Evolutionary conservation across 2,797 vertebrate species (phyloP), one percentile per base, ranked within the genome.

Genomic region (Spizella passerina): DNA sequence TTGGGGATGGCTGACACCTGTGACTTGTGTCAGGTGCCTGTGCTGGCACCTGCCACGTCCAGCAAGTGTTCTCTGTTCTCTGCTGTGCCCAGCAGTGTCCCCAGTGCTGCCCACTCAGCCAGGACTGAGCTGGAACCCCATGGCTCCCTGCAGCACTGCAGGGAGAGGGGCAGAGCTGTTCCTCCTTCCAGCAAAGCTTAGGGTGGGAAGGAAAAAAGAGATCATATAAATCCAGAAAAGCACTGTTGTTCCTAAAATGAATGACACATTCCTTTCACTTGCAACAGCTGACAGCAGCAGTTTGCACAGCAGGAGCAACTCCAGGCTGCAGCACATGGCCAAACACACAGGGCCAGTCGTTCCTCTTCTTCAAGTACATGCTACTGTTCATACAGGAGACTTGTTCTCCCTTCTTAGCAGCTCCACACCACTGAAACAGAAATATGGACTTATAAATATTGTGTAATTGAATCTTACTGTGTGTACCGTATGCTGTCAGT

Each of bases 391-490:
- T 2, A 32, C 19, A 85, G 61, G 41, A 73, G 32, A 26, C 36
- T 88, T 55, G 12, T 34, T 60, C 75, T 59, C 34, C 43, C 47
- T 63, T 64, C 70, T 88, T 72, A 30, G 64, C 60, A 87, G 63
- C 36, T 49, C 29, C 26, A 55, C 13, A 39, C 13, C n/a, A 24
- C 36, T 32, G 56, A 88, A 78, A 88, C 8, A 72, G 29, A 81
- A 89, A 53, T 57, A 57, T 26, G 60, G 22, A 38, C 20, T 50
- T 65, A 75, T 85, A 93, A 94, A 92, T 90, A 69, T 3, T 53
- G 80, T 52, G 76, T 75, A 87, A 83, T 81, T 93, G 64, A 92
- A 93, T 91, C 75, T 87, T 43, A 49, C 38, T 32, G n/a, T 77
- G 43, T 38, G n/a, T 49, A 53, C 66, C 41, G 57, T 75, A 22